Evolutionary conservation across 2,797 vertebrate species (phyloP), one percentile per base, ranked within the genome.

Genomic region (Acipenser oxyrinchus): DNA sequence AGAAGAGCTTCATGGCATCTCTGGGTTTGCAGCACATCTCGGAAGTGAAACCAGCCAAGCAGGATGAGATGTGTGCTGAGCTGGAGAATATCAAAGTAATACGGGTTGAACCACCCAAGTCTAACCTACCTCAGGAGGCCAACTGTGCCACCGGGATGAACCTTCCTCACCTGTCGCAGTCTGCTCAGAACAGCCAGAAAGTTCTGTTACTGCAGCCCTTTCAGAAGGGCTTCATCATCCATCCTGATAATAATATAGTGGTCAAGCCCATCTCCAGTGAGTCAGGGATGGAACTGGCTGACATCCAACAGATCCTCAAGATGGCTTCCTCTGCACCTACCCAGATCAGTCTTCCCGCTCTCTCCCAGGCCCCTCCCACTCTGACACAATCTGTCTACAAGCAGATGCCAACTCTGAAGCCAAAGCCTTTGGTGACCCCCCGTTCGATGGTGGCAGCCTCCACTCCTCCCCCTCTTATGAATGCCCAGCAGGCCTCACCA

Each of bases 281-380:
- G 78, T 76, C 84, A 0, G 89, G 91, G 37, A 73, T 91, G 12
- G 95, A 98, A 79, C 83, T 98, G 72, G 95, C 94, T 0, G 94
- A 98, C 78, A 96, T 99, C 79, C 95, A 97, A 83, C 94, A 97
- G 86, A 97, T 98, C 76, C 90, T 98, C 72, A 95, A 94, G 74
- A 94, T 98, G 87, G 91, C 95, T 4, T 78, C 93, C 2, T 89
- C 94, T 0, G 91, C 91, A 0, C 90, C 93, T 3, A 91, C 91
- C 61, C 95, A 94, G 15, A 37, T 37, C 37, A 37, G 37, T 37
- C 37, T 37, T 37, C 4, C 37, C 37, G 4, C 37, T 37, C 86
- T 85, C 68, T 80, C 87, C 72, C 90, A 93, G 89, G 90, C 88
- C 71, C 80, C 83, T 55, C 84, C 80, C 78, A 81, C 79, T 64